Conservation (phyloP, 2,888 invertebrate genomes). For the Meghimatium bilineatum region DNA sequence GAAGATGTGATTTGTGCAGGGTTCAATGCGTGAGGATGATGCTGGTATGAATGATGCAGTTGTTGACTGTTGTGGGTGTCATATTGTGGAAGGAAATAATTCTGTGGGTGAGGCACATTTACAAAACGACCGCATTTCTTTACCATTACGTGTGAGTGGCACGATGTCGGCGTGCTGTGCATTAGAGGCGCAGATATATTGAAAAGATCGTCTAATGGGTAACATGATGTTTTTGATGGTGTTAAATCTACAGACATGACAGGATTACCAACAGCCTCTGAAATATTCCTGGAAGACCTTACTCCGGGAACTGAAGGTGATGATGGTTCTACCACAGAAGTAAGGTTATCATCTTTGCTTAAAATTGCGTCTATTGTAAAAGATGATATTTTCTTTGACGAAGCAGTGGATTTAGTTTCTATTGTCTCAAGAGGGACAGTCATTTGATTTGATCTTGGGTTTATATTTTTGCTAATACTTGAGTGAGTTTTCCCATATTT, state of each 20-base stretch:
- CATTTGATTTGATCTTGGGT: neutral
- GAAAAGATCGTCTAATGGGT: neutral
- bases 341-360: slow-evolving; percentile 53
- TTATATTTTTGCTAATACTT: neutral
- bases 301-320: neutral
- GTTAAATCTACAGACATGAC: neutral
- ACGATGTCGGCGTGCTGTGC: slow-evolving; percentile 36
- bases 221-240: neutral
- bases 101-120: slow-evolving; percentile 61
- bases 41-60: slow-evolving; percentile 26
- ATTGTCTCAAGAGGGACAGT: neutral
- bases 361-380: slow-evolving; percentile 70
- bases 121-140: slow-evolving; percentile 55
- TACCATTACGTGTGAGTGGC: neutral
- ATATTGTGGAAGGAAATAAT: slow-evolving; percentile 55
- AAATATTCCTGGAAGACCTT: neutral
- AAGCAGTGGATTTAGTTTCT: neutral
- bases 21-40: slow-evolving; percentile 49
- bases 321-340: neutral
- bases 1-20: slow-evolving; percentile 51
- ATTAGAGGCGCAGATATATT: slow-evolving; percentile 32
- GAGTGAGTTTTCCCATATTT: neutral
- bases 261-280: neutral
- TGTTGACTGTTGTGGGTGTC: slow-evolving; percentile 24
- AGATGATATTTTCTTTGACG: slow-evolving; percentile 55